Conservation (phyloP, 1,140 invertebrate species). For the Drosophila repleta region DNA sequence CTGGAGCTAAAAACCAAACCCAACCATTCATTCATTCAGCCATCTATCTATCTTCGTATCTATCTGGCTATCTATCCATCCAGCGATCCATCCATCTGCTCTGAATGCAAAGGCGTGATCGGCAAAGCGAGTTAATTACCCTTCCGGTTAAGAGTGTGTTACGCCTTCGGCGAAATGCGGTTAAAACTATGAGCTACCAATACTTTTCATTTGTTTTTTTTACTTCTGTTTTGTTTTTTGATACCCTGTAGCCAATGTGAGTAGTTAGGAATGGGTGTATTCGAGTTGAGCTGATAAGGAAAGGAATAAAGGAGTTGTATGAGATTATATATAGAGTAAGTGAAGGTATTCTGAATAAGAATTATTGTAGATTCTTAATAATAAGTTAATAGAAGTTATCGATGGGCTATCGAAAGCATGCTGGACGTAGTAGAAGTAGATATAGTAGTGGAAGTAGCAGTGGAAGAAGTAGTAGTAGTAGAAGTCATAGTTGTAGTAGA, state of each 20-base stretch:
- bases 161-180: constrained; percentile 81
- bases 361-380: no score
- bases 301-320: neutral
- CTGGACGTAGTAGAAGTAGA: no score
- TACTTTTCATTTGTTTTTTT: constrained; percentile 61
- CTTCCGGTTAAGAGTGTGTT: constrained; percentile 83
- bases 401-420: no score
- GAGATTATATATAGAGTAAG: no score
- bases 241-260: neutral
- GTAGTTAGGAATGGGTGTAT: neutral
- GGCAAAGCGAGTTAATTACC: constrained; percentile 83
- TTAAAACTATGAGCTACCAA: constrained; percentile 71
- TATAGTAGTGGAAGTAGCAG: neutral
- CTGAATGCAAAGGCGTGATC: constrained; percentile 81
- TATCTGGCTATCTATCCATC: constrained; percentile 36
- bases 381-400: no score
- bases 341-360: no score
- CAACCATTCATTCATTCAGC: constrained; percentile 33
- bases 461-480: no score
- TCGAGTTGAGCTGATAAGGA: neutral
- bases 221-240: neutral
- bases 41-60: constrained; percentile 29
- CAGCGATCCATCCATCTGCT: constrained; percentile 45
- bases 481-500: no score
- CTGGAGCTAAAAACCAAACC: constrained; percentile 13